Evolutionary conservation across 2,113 vertebrate species (phyloP).

Genomic region (Cynopterus brachyotis): DNA sequence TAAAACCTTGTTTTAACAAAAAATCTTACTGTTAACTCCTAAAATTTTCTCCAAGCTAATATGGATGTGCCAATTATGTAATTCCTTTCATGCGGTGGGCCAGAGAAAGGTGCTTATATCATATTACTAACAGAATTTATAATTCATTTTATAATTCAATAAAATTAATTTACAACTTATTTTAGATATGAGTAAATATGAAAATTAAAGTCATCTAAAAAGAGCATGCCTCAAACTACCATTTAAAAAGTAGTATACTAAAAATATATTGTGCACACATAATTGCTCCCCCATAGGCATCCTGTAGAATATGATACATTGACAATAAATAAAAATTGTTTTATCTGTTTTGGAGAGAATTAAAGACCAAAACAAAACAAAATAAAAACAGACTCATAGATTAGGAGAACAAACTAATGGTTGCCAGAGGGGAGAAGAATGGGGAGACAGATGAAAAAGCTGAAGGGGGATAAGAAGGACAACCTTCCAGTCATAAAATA

Average conservation of each 20-base stretch:
- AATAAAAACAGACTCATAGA: background rate
- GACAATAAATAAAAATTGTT: background rate
- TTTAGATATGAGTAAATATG: constrained; percentile 27
- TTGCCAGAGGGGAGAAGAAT: background rate
- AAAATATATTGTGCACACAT: background rate
- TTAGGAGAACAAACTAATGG: background rate
- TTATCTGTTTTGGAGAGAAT: constrained; percentile 22
- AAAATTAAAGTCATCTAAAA: constrained; percentile 37
- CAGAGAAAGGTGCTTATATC: background rate
- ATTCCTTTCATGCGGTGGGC: background rate
- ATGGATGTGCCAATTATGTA: background rate
- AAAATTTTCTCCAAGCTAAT: background rate
- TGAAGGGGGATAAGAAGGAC: background rate
- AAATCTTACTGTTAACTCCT: background rate
- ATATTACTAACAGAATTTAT: background rate
- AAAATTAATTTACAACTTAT: constrained; percentile 16
- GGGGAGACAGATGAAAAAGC: background rate
- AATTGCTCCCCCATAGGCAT: background rate
- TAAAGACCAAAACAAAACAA: background rate
- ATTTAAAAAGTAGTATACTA: background rate
- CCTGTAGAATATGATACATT: background rate
- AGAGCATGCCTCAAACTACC: background rate
- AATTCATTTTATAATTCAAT: background rate
- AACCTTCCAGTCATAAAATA: background rate
- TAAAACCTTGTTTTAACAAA: background rate